phyloP scores from a whole-genome alignment of 2,113 vertebrate genomes.

The Elephantulus edwardii region DNA sequence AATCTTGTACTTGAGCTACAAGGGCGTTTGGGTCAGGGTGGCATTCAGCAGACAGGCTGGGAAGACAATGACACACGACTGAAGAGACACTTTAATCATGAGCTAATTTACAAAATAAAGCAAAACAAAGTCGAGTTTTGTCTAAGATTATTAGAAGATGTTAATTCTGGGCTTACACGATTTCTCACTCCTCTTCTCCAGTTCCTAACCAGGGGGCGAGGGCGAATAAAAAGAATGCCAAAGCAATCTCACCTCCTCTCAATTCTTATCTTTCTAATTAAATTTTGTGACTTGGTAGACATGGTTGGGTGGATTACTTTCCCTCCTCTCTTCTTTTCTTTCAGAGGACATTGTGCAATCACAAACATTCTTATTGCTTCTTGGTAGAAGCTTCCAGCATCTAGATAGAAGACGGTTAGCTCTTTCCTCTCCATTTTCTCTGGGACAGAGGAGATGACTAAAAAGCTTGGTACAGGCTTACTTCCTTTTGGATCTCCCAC shows the following conservation, averaged over 20 bases:
- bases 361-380: conserved; percentile 80
- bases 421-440: neutral
- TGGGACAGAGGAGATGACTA: neutral
- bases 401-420: conserved; percentile 59
- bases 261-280: conserved; percentile 86
- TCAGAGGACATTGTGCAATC: conserved; percentile 74
- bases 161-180: conserved; percentile 86
- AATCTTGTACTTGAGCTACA: conserved; percentile 86
- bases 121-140: conserved; percentile 86
- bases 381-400: conserved; percentile 74
- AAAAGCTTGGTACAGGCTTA: neutral
- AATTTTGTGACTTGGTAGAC: conserved; percentile 83
- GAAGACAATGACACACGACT: conserved; percentile 85
- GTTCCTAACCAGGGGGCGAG: conserved; percentile 71
- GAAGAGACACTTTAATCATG: conserved; percentile 89
- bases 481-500: neutral
- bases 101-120: conserved; percentile 92
- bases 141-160: conserved; percentile 91
- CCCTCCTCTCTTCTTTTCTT: conserved; percentile 45
- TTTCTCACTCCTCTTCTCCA: conserved; percentile 62
- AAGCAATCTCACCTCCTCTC: neutral
- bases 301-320: conserved; percentile 71
- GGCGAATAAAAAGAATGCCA: conserved; percentile 62
- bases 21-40: conserved; percentile 85
- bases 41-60: conserved; percentile 81